Evolutionary conservation across 2,797 vertebrate species (phyloP).

Genomic region (Fundulus diaphanus): DNA sequence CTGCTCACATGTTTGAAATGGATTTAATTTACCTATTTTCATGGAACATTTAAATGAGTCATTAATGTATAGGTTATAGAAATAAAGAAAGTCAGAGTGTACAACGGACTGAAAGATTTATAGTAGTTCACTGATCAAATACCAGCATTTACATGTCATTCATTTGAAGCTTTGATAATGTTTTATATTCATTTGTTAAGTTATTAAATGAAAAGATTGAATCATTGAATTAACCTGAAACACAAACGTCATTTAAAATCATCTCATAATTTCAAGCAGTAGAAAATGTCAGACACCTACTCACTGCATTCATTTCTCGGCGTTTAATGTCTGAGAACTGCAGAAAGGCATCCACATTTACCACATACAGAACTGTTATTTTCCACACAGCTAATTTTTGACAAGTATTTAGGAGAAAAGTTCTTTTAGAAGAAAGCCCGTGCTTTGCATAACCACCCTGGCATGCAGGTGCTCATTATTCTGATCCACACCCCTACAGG

Average conservation of each 20-base stretch:
- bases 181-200: neutral
- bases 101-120: neutral
- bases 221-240: neutral
- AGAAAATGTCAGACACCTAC: neutral
- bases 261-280: neutral
- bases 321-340: neutral
- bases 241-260: neutral
- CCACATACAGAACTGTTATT: constrained; percentile 33
- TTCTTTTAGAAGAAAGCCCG: constrained; percentile 32
- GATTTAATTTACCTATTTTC: neutral
- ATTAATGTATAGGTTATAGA: neutral
- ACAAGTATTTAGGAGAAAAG: constrained; percentile 48
- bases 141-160: neutral
- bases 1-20: neutral
- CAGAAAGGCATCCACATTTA: neutral
- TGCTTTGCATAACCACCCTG: constrained; percentile 47
- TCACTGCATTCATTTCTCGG: too few relatives aligned
- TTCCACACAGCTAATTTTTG: constrained; percentile 36
- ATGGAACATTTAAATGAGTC: neutral
- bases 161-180: neutral
- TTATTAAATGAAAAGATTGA: neutral
- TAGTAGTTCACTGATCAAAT: too few relatives aligned
- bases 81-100: neutral
- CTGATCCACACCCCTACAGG: constrained; percentile 48
- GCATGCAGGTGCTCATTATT: constrained; percentile 66